Evolutionary conservation across 2,888 invertebrate species (phyloP).

Genomic region (Troglohyphantes excavatus): DNA sequence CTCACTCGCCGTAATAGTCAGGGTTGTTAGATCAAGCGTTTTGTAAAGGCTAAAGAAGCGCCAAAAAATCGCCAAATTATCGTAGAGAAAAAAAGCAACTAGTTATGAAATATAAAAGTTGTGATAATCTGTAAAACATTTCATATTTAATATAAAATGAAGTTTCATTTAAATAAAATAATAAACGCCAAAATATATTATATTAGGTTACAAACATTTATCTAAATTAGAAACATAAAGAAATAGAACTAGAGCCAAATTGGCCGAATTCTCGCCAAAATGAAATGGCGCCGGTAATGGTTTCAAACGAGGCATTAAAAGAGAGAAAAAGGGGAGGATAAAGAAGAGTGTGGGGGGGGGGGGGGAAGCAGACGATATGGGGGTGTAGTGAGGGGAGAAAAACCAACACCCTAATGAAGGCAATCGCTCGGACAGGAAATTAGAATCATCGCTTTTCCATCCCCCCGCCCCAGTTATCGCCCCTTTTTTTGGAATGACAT

Average conservation of each 20-base stretch:
- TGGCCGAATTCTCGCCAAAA: not conserved
- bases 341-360: not conserved
- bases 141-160: too few relatives aligned
- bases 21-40: too few relatives aligned
- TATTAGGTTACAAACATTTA: too few relatives aligned
- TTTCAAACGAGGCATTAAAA: slow-evolving; percentile 55
- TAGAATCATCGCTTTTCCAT: slow-evolving; percentile 75
- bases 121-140: too few relatives aligned
- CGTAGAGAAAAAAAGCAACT: too few relatives aligned
- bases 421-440: slow-evolving; percentile 78
- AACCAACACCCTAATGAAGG: slow-evolving; percentile 77
- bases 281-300: slow-evolving; percentile 24
- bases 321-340: slow-evolving; percentile 10
- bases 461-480: slow-evolving; percentile 27
- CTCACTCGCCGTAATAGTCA: not conserved
- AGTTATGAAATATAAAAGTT: too few relatives aligned
- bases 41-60: too few relatives aligned
- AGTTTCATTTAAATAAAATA: too few relatives aligned
- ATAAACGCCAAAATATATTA: too few relatives aligned
- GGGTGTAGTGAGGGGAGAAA: slow-evolving; percentile 53
- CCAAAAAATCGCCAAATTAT: not conserved
- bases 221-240: too few relatives aligned
- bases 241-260: not conserved
- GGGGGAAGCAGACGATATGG: not conserved
- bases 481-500: slow-evolving; percentile 29